Base-by-base conservation (phyloP, 2,113 vertebrate species). In the Hypomesus transpacificus region DNA sequence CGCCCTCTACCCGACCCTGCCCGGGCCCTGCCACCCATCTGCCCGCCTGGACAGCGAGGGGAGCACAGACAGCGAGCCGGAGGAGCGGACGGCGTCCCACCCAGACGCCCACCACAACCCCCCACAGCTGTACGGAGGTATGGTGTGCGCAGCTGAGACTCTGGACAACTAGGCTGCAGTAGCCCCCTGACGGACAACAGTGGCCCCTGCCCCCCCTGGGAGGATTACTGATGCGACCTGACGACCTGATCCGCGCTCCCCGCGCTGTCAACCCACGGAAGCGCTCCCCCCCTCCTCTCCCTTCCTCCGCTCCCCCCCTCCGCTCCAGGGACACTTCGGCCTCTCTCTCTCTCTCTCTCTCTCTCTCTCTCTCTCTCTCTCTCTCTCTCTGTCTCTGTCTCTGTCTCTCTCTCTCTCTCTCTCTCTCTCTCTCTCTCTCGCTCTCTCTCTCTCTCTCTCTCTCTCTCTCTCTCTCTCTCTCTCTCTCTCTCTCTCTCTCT, bases 21-120 rank as follows among this genome's bases (percentile, higher is more conserved):
- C 92, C 0, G 85, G 88, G 57, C 88, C 87, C 0, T 92, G 91
- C 20, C 93, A 89, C 69, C 90, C 91, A 0, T 90, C 92, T 11
- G 89, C 92, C 80, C 87, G 18, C 13, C 91, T 95, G 76, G 95
- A 96, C 91, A 97, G 95, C 46, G 94, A 96, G 24, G 94, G 94
- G 62, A 95, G 93, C 88, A 94, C 93, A 0, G 95, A 96, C 92
- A 96, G 95, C 34, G 94, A 96, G 73, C 6, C 89, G 34, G 71
- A 94, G 84, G 89, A 92, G 79, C 78, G 76, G 21, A 77, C 79
- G 62, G 76, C 64, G 69, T 82, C 80, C 0, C 84, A 81, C 59
- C 86, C 87, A 3, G 89, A 91, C 70, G 79, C 85, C 17, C 26
- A 68, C 8, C 68, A 74, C 16, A 68, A 18, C 20, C 68, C 66